phyloP scores from a whole-genome alignment of 2,113 vertebrate genomes.

The Petromus typicus region DNA sequence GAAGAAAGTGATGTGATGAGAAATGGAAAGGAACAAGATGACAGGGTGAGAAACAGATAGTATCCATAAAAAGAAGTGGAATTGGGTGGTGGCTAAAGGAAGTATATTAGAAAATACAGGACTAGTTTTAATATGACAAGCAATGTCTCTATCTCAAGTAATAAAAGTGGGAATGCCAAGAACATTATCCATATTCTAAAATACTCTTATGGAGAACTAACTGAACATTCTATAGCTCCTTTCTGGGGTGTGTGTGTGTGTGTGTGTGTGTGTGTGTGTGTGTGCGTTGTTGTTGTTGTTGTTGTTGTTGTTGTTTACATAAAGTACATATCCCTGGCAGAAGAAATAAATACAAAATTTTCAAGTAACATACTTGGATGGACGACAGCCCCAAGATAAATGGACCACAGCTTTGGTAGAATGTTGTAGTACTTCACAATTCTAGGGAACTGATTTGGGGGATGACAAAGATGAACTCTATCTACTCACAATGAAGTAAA shows the following conservation, averaged over 20 bases:
- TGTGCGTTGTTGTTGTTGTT: too few relatives aligned
- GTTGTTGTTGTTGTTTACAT: background rate
- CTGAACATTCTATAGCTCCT: background rate
- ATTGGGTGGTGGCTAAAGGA: background rate
- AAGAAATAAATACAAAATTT: background rate
- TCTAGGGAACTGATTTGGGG: too few relatives aligned
- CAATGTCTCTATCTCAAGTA: background rate
- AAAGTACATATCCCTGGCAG: background rate
- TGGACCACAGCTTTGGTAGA: background rate
- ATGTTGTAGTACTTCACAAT: background rate
- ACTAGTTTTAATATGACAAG: background rate
- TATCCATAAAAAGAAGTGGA: background rate
- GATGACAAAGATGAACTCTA: background rate
- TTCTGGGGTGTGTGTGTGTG: background rate
- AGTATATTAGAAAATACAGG: background rate
- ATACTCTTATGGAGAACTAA: background rate
- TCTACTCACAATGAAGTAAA: background rate
- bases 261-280: too few relatives aligned
- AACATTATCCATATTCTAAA: background rate
- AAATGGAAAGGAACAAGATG: background rate
- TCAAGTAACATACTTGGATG: background rate
- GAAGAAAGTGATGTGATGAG: background rate
- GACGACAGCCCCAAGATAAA: background rate
- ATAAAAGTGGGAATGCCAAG: background rate
- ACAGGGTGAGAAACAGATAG: background rate